Base-by-base conservation (phyloP, 2,797 vertebrate species). In the Lophotriccus pileatus region DNA sequence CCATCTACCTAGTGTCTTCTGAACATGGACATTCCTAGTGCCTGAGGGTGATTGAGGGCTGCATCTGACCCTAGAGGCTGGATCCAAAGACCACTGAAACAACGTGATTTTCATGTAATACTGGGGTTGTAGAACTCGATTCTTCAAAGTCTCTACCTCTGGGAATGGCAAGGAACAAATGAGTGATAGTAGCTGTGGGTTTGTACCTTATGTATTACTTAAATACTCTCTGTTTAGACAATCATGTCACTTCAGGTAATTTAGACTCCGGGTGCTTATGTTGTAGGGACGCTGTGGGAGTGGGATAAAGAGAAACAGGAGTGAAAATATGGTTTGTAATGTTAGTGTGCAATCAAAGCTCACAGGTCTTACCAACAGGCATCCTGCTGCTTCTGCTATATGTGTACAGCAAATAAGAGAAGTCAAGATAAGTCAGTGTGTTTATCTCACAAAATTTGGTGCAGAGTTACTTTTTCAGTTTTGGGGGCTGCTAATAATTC, bases 291-390 rank as follows among this genome's bases (percentile, higher is more conserved):
- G 11, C 1, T 56, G 28, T 6, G 6, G 16, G 17, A 7, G 7
- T 6, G 3, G 6, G 4, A 2, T 2, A 19, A 8, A 27, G 44
- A 32, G 14, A 58, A 67, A 46, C 1, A 46, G 22, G 2, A 39
- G 5, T 75, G 9, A 64, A 58, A 53, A 37, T 30, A 9, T 2
- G 2, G 55, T 55, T 74, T 74, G 17, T n/a, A 43, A 19, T 10
- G 7, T 63, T 59, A 43, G 12, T 28, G n/a, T 77, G 43, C 6
- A 41, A 49, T 34, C 30, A 84, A 62, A 95, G 47, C 39, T 44
- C 36, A 17, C 43, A 30, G 44, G 47, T 34, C 43, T 46, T 24
- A 36, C 59, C 24, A 49, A 17, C 14, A 53, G 58, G 36, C 10
- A 64, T 68, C 24, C 24, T 77, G 24, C 23, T 4, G 16, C 28